Conservation (phyloP, 1,140 invertebrate species). For the Caenorhabditis inopinata region DNA sequence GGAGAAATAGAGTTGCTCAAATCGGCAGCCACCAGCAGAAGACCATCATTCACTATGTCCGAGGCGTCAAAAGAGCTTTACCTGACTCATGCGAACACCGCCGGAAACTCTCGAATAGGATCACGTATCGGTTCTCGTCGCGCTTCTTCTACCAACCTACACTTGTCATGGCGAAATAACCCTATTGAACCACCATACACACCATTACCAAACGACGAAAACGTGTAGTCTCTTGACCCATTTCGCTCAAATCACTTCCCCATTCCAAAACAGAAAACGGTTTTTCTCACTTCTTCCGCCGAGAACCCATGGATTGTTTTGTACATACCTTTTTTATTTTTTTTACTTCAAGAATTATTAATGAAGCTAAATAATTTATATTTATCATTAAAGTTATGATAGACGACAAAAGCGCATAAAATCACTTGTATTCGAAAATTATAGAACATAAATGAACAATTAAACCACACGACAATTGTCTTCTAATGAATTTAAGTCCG, state of each 20-base stretch:
- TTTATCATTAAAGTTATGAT: slow-evolving; percentile 10
- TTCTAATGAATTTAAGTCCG: neutral
- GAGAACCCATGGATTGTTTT: slow-evolving; percentile 31
- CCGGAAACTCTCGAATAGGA: slow-evolving; percentile 1
- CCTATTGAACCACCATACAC: slow-evolving; percentile 36
- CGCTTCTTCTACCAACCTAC: slow-evolving; percentile 19
- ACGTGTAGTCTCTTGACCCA: slow-evolving; percentile 11
- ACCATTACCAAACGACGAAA: slow-evolving; percentile 41
- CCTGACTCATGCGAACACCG: slow-evolving; percentile 1
- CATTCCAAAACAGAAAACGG: slow-evolving; percentile 32
- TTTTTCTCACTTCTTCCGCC: slow-evolving; percentile 13
- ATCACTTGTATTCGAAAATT: slow-evolving; percentile 20
- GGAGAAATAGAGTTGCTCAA: slow-evolving; percentile 55
- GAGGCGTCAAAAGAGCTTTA: slow-evolving; percentile 27
- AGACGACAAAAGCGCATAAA: neutral
- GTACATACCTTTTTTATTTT: slow-evolving; percentile 3
- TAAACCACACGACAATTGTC: neutral
- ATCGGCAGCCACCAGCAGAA: slow-evolving; percentile 46
- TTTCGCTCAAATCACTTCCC: neutral
- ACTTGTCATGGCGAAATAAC: slow-evolving; percentile 33
- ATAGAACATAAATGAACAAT: slow-evolving; percentile 21
- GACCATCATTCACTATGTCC: slow-evolving; percentile 35
- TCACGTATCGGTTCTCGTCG: slow-evolving; percentile 32
- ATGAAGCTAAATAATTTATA: slow-evolving; percentile 26
- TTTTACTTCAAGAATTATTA: neutral